Base-by-base conservation (phyloP, 1,140 invertebrate species). In the Drosophila mauritiana region DNA sequence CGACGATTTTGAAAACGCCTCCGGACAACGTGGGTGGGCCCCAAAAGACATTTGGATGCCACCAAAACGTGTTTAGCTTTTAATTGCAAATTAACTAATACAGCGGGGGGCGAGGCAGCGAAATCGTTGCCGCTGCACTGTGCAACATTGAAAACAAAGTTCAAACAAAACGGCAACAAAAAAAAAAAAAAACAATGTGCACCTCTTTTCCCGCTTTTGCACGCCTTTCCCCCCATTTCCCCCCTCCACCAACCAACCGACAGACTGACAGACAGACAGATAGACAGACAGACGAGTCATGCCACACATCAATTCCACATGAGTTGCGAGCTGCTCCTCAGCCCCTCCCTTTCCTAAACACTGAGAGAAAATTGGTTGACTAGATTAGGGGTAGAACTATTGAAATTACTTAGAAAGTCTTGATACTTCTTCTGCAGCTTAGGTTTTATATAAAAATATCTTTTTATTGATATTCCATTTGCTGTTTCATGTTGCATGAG, bases 241-340 rank as follows among this genome's bases (percentile, higher is more conserved):
- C 25, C 22, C 37, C 31, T 22, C 39, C 54, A 42, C 36, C 34
- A 22, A 13, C 36, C 37, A 22, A n/a, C 62, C 59, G 58, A 70
- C 49, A 51, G 80, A 52, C 58, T 63, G 68, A 49, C 42, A 78
- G 82, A 73, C 75, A 74, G 80, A 52, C 58, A 67, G 68, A 49
- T 34, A 78, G 82, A 73, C 79, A 78, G 82, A 76, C 79, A 78
- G 75, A 63, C 82, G 73, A 83, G 79, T 80, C 84, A 83, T 89
- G 76, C 79, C 83, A 88, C 83, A 88, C 83, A 88, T 88, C 84
- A 88, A 88, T 89, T 89, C 84, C 84, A 89, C 84, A 88, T 89
- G 84, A 89, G 84, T 84, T 88, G 84, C 70, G 73, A 68, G 64
- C 73, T 58, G 62, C 80, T 73, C 51, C 53, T 42, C 67, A 45